Conservation (phyloP, 37 sponge, comb jelly and placozoan genomes). For the Cliona cf. orientalis region DNA sequence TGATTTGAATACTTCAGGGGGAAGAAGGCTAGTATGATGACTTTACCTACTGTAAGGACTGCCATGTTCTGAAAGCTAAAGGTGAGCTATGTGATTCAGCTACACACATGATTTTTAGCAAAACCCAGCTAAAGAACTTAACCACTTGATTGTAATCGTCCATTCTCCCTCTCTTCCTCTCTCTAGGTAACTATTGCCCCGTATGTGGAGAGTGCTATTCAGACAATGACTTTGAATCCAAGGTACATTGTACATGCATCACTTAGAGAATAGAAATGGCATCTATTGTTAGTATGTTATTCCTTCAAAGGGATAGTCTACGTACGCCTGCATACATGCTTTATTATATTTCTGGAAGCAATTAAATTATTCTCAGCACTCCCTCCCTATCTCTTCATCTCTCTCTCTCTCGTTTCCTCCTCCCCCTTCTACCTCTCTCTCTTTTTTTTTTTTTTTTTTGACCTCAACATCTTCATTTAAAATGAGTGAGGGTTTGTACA, state of each 20-base stretch:
- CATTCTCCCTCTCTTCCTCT: background rate
- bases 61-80: constrained; percentile 37
- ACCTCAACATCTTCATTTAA: background rate
- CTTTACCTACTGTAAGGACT: constrained; percentile 44
- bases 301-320: background rate
- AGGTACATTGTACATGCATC: too few relatives aligned
- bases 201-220: constrained; percentile 83
- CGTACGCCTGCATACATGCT: too few relatives aligned
- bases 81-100: too few relatives aligned
- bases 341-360: too few relatives aligned
- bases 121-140: too few relatives aligned
- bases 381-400: constrained; percentile 14
- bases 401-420: background rate
- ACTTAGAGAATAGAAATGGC: too few relatives aligned
- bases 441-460: background rate
- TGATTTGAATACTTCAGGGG: background rate
- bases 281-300: background rate
- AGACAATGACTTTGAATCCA: constrained; percentile 84
- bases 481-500: too few relatives aligned
- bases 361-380: background rate
- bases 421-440: too few relatives aligned
- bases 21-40: constrained; percentile 43
- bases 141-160: background rate
- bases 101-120: too few relatives aligned
- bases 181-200: constrained; percentile 90